Percentiles rank a stretch among this genome's conserved stretches.
Conservation (phyloP, 2,113 vertebrate species). For the Mirounga angustirostris region DNA sequence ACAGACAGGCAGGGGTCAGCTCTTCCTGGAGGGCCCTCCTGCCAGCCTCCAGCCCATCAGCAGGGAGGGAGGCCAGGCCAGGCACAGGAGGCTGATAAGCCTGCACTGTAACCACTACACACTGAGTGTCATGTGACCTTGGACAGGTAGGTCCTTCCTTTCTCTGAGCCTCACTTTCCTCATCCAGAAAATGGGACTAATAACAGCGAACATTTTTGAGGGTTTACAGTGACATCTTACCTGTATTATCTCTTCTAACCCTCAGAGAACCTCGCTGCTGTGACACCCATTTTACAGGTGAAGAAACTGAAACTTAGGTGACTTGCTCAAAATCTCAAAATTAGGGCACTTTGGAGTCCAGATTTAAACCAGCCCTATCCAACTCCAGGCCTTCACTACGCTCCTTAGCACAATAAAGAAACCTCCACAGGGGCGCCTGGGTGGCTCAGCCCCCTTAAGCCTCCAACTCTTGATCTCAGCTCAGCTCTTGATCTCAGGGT, state of each 20-base stretch:
- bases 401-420: neutral
- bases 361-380: neutral
- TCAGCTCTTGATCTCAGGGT: neutral
- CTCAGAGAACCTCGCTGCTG: neutral
- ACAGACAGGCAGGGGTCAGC: neutral
- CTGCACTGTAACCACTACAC: neutral
- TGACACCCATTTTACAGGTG: neutral
- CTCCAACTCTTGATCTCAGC: too few species aligned
- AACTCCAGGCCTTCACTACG: neutral
- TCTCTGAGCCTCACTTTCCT: neutral
- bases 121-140: neutral
- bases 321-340: constrained; percentile 23
- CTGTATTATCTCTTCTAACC: neutral
- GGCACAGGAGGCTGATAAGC: neutral
- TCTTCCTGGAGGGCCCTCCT: neutral
- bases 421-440: neutral
- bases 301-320: neutral
- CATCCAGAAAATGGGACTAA: neutral
- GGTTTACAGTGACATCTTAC: neutral
- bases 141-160: neutral
- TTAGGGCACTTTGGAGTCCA: neutral
- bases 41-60: neutral
- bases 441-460: neutral
- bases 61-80: neutral
- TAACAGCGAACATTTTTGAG: neutral